These are phyloP conservation scores for Peromyscus maniculatus DNA, from an alignment of 2,113 vertebrate genomes.

Conservation along the genomic window DNA sequence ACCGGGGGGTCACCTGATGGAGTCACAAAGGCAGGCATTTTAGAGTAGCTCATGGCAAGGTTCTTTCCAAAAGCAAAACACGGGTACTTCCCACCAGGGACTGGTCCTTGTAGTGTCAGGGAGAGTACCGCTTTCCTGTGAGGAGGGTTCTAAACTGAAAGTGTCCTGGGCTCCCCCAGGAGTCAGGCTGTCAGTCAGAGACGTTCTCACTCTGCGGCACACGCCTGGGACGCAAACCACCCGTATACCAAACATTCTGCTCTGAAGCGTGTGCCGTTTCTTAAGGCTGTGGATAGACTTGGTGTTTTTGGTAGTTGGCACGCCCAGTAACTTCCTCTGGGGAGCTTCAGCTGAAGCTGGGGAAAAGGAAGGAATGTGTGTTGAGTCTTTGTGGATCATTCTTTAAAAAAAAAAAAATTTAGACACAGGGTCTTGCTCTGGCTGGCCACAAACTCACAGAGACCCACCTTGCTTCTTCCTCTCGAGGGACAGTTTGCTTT, in stretches of 20 bases:
- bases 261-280: neutral
- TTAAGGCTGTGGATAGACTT: conserved; percentile 5
- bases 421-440: neutral
- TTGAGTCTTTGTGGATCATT: neutral
- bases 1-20: conserved; percentile 71
- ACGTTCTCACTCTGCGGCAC: neutral
- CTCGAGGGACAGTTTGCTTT: too few relatives aligned
- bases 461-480: neutral
- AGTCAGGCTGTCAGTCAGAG: neutral
- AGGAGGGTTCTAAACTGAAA: conserved; percentile 20
- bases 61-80: conserved; percentile 2
- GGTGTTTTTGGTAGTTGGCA: conserved; percentile 20
- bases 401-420: neutral
- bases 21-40: conserved; percentile 61
- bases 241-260: neutral
- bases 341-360: neutral
- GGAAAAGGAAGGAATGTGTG: neutral
- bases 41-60: neutral
- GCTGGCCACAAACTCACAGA: neutral
- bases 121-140: neutral
- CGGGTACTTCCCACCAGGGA: neutral
- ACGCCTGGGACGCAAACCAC: neutral
- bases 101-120: neutral
- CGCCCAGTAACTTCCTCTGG: conserved; percentile 15
- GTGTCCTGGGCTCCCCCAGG: neutral